Conservation (phyloP, 2,797 vertebrate genomes). For the Fratercula arctica region DNA sequence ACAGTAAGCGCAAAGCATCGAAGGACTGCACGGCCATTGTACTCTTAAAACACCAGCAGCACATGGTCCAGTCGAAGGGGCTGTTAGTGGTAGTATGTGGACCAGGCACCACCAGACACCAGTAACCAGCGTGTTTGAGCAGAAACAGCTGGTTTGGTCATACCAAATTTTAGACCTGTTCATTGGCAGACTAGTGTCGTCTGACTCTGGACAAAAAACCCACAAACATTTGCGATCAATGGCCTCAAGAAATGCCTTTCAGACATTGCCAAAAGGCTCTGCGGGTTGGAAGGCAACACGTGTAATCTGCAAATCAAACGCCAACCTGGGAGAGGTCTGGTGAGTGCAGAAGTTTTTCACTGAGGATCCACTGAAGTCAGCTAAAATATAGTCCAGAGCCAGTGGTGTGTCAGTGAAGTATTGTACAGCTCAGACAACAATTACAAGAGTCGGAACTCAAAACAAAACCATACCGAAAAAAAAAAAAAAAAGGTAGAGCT, state of each 20-base stretch:
- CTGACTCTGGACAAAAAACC: neutral
- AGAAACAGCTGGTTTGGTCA: neutral
- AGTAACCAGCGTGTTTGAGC: neutral
- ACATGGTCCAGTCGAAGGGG: neutral
- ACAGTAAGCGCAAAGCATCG: neutral
- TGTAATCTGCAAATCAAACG: neutral
- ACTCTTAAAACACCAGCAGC: neutral
- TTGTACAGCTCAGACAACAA: neutral
- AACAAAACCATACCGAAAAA: neutral
- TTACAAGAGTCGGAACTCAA: neutral
- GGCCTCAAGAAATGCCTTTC: neutral
- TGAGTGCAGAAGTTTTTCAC: neutral
- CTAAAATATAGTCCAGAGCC: neutral
- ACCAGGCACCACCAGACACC: neutral
- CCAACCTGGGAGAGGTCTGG: neutral
- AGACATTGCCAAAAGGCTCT: neutral
- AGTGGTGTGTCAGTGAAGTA: neutral
- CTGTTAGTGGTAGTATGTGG: no score
- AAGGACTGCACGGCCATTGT: neutral
- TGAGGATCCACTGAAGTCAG: neutral
- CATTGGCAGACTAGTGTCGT: neutral
- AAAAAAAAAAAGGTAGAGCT: neutral
- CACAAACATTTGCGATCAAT: accelerated
- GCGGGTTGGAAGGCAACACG: neutral
- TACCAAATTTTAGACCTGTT: neutral